A percentile compares a stretch with the other conserved stretches of the same genome.
Conservation (phyloP, 1,140 invertebrate species). For the Agrilus planipennis region DNA sequence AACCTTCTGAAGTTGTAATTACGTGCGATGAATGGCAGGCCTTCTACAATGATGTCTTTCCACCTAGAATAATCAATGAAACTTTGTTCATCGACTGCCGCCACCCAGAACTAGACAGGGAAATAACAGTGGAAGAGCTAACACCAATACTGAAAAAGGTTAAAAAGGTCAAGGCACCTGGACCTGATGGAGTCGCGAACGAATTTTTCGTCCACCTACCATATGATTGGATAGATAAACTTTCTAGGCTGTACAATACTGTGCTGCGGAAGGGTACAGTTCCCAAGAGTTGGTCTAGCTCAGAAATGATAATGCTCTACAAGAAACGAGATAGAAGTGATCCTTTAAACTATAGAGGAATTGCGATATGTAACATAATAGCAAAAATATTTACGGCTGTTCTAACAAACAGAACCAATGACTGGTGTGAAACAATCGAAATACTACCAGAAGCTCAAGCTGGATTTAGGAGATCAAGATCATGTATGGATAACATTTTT, state of each 20-base stretch:
- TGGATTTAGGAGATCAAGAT: neutral
- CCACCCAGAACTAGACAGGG: too few species aligned
- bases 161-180: neutral
- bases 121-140: too few species aligned
- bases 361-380: neutral
- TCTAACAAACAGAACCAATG: neutral
- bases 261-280: neutral
- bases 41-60: too few species aligned
- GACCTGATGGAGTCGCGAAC: neutral
- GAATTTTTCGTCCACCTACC: neutral
- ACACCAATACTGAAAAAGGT: neutral
- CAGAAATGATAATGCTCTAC: neutral
- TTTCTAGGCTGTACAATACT: neutral
- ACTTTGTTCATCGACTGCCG: too few species aligned
- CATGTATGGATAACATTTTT: neutral
- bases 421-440: neutral
- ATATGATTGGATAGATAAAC: neutral
- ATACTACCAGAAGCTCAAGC: too few species aligned
- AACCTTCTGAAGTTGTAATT: too few species aligned
- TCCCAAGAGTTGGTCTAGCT: neutral
- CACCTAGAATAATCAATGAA: too few species aligned
- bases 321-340: too few species aligned
- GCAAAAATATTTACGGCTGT: neutral
- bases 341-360: neutral
- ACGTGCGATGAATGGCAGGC: too few species aligned